Base-by-base conservation (phyloP, 1,140 invertebrate genomes). In the Brachystomella parvula region DNA sequence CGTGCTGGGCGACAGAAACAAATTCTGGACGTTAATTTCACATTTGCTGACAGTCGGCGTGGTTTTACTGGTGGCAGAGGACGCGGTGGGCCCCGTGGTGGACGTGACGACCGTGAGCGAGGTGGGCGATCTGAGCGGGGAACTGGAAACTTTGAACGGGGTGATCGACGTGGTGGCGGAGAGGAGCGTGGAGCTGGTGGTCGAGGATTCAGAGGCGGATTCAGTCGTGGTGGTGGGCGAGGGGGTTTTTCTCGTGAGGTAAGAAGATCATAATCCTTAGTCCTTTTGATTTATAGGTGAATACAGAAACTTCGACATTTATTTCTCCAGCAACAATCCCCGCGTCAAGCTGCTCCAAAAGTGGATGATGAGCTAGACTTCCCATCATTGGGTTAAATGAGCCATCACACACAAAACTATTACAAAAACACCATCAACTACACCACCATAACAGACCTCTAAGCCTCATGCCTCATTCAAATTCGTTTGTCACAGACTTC, bases 321-420 rank as follows among this genome's bases (percentile, higher is more conserved):
- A 12, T 44, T 44, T 44, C n/a, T 44, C n/a, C 9, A 44, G 65
- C 65, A 67, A 35, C 69, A 72, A 32, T 65, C 67, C 28, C 49
- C 65, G n/a, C 79, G 81, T 73, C 83, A 85, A 71, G 80, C 85
- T 69, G 92, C 92, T 75, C 94, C 94, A 26, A 94, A 93, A 78
- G 90, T 96, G 60, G 91, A 95, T 77, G 92, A 96, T 80, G 92
- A 92, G 81, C 87, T 89, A 76, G 92, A 94, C 81, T 96, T 96
- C 80, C 94, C 94, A 69, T 92, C 90, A 74, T 82, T 94, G 76
- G 87, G 88, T 77, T 90, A 87, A 76, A 12, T 29, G 9, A 30
- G 3, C 30, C 57, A 6, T 44, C 39, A 53, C 15, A 53, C 15
- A 53, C 49, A 26, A 19, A 19, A 53, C 12, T 30, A 62, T 39